These are phyloP conservation scores for Dolichomitus sp. DNA, from an alignment of 2,888 invertebrate genomes.

Conservation along the genomic window DNA sequence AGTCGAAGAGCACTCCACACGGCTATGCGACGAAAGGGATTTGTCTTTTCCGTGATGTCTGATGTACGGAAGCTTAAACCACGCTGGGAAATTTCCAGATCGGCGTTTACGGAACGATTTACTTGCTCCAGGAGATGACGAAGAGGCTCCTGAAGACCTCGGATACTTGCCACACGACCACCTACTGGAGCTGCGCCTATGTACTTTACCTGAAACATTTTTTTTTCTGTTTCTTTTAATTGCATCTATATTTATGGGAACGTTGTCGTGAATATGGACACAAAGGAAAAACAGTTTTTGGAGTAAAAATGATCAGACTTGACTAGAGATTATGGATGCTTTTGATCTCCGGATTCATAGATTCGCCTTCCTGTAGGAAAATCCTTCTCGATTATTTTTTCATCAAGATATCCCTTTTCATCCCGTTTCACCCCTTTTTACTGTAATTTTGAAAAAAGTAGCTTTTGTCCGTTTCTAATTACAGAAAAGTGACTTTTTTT, in stretches of 20 bases:
- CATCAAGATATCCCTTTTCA: too few species aligned
- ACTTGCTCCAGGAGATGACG: constrained; percentile 82
- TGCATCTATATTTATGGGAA: too few species aligned
- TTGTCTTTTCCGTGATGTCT: constrained; percentile 87
- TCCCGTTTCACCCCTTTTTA: too few species aligned
- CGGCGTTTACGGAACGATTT: constrained; percentile 78
- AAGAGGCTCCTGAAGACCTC: constrained; percentile 94
- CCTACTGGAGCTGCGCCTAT: constrained; percentile 93
- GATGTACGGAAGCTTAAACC: constrained; percentile 82
- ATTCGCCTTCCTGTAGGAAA: too few species aligned
- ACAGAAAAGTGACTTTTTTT: not conserved
- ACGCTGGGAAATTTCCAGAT: constrained; percentile 83
- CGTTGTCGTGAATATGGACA: too few species aligned
- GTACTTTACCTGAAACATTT: constrained; percentile 90
- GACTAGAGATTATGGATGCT: too few species aligned
- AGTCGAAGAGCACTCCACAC: constrained; percentile 97
- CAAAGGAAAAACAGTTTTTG: too few species aligned
- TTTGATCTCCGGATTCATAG: too few species aligned
- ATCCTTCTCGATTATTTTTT: too few species aligned
- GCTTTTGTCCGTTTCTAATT: too few species aligned
- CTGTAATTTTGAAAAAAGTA: too few species aligned
- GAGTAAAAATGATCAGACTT: too few species aligned
- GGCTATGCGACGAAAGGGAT: constrained; percentile 96
- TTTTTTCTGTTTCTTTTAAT: not conserved
- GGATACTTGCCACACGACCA: constrained; percentile 93